Evolutionary conservation across 1,140 invertebrate genomes (phyloP), one percentile per base, ranked within the genome.

Genomic region (Musca vetustissima): DNA sequence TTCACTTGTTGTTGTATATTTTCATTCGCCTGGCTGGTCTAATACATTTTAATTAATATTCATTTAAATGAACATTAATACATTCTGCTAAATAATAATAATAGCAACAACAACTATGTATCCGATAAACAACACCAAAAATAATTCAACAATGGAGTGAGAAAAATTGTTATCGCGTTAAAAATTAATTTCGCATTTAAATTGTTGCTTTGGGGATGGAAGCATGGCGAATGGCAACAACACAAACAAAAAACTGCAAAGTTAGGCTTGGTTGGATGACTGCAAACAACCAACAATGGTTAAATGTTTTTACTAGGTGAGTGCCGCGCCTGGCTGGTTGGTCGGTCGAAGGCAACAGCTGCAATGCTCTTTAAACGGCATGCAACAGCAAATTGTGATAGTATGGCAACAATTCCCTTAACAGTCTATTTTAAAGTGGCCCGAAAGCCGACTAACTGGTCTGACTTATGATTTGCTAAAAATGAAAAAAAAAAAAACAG

Each of bases 181-280:
- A 61, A 61, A 61, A 43, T 61, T 43, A 61, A 61, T 61, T 61
- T 61, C n/a, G 19, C 57, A 61, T 61, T 61, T 61, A 61, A 61
- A 36, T 61, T 32, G 57, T n/a, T 61, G 57, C 57, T 43, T 43
- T 61, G 57, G 57, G 57, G 57, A 61, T 61, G 57, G 28, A 61
- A 36, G 13, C 25, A 59, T 17, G 28, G 28, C 57, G 36, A 61
- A 52, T 22, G 7, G 49, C 9, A 52, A 11, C 4, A 21, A 52
- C 21, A 14, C 49, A 19, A 21, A 52, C n/a, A 52, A 21, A 52
- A 21, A 19, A n/a, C 6, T 1, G 48, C 21, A 52, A 19, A 19
- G 6, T 52, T 19, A 61, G 28, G 57, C 28, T 61, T 57, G 53
- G 53, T 59, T 59, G 55, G 9, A 43, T n/a, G 32, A 17, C 15